Evolutionary conservation across 2,888 invertebrate genomes (phyloP).

Genomic region (Acheta domesticus): DNA sequence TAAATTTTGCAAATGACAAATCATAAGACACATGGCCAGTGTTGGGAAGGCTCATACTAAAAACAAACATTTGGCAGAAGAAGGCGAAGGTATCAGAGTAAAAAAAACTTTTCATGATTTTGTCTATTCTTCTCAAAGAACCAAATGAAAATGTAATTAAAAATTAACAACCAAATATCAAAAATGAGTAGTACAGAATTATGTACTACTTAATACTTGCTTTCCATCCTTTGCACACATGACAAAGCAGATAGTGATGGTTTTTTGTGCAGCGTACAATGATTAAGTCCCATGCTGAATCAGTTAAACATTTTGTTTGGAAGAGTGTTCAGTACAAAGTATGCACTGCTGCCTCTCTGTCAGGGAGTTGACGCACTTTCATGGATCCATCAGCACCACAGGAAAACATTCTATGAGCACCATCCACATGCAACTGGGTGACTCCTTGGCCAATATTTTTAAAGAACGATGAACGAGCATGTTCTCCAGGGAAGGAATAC

Average conservation of each 20-base stretch:
- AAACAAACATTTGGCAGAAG: background rate
- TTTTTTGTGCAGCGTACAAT: background rate
- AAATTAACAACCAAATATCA: background rate
- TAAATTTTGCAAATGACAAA: background rate
- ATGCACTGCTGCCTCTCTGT: constrained; percentile 63
- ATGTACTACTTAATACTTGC: background rate
- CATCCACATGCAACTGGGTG: constrained; percentile 90
- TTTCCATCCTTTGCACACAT: background rate
- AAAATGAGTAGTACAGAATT: background rate
- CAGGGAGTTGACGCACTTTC: constrained; percentile 91
- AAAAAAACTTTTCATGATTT: background rate
- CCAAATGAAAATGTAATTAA: background rate
- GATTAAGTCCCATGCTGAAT: background rate
- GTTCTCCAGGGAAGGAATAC: constrained; percentile 88
- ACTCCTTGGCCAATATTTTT: constrained; percentile 96
- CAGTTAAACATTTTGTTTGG: background rate
- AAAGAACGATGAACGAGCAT: constrained; percentile 93
- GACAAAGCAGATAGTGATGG: background rate
- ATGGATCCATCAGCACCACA: constrained; percentile 99
- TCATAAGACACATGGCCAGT: background rate
- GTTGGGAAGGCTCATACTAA: constrained; percentile 1
- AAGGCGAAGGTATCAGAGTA: background rate
- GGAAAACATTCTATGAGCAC: constrained; percentile 86
- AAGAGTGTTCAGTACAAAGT: constrained; percentile 50
- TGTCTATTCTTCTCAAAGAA: background rate